phyloP scores from a whole-genome alignment of 2,888 invertebrate species.

The Drosophila glabriapex region DNA sequence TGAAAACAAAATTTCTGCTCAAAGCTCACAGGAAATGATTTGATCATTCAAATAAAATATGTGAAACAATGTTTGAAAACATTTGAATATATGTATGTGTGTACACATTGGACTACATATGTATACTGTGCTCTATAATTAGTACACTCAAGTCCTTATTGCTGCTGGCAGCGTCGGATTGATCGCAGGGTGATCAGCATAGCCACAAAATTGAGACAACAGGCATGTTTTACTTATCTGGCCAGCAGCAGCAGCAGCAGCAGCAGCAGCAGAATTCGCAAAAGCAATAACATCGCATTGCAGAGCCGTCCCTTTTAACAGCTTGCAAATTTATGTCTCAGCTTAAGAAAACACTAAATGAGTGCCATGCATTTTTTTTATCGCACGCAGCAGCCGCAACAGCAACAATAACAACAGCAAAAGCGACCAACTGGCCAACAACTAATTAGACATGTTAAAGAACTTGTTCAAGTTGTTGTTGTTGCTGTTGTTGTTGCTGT shows the following conservation, averaged over 20 bases:
- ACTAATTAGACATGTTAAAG: constrained; percentile 85
- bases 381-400: constrained; percentile 59
- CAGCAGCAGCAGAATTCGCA: constrained; percentile 14
- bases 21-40: not conserved
- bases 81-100: not conserved
- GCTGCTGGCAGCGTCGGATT: not conserved
- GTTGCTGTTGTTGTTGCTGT: constrained; percentile 34
- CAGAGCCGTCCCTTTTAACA: constrained; percentile 62
- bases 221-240: constrained; percentile 31
- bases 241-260: not conserved
- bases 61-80: not conserved
- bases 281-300: constrained; percentile 58
- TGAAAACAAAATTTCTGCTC: not conserved
- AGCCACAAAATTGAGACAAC: constrained; percentile 11
- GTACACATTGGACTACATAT: not conserved
- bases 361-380: constrained; percentile 79
- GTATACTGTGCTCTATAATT: not conserved
- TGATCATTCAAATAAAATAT: not conserved
- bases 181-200: constrained; percentile 2
- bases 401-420: constrained; percentile 35
- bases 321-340: constrained; percentile 78
- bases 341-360: constrained; percentile 79
- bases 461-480: constrained; percentile 68
- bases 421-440: constrained; percentile 62
- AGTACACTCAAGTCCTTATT: not conserved